These are phyloP conservation scores for Enteromius afrohamiltoni DNA, from an alignment of 2,797 vertebrate species.

Conservation along the genomic window DNA sequence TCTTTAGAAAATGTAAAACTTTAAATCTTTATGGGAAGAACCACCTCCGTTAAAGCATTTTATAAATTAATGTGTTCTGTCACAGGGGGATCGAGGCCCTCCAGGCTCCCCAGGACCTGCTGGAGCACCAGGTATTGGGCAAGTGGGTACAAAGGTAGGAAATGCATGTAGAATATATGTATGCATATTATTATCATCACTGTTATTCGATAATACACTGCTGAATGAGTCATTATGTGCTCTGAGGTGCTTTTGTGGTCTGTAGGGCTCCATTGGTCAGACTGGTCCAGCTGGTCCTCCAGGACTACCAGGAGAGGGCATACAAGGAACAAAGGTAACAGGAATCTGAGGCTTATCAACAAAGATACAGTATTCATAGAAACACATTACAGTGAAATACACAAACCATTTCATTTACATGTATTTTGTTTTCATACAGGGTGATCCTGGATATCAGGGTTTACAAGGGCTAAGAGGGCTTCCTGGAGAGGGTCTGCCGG, in stretches of 20 bases:
- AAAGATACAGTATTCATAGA: not conserved
- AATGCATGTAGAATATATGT: not conserved
- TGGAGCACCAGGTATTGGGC: slow-evolving; percentile 76
- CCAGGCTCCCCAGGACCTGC: slow-evolving; percentile 76
- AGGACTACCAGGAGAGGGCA: slow-evolving; percentile 79
- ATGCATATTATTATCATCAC: not conserved
- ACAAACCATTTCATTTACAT: not conserved
- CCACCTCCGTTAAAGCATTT: not conserved
- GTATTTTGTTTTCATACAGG: slow-evolving; percentile 70
- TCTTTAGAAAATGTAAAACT: not conserved
- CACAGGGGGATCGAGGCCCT: slow-evolving; percentile 82
- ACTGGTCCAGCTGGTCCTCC: slow-evolving; percentile 75
- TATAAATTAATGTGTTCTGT: slow-evolving; percentile 30
- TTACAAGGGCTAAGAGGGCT: slow-evolving; percentile 79
- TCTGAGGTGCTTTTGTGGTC: slow-evolving; percentile 16
- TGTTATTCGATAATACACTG: not conserved
- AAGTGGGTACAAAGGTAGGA: slow-evolving; percentile 80
- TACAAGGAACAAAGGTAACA: slow-evolving; percentile 87
- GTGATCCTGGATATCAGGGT: slow-evolving; percentile 84
- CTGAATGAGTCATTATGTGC: not conserved
- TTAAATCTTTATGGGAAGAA: too few relatives aligned
- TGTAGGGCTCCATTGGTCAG: slow-evolving; percentile 81
- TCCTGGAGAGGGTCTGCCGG: slow-evolving; percentile 79
- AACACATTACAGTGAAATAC: not conserved
- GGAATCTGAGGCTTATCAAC: not conserved